Base-by-base conservation (phyloP, 1,140 invertebrate species). In the Aphis gossypii region DNA sequence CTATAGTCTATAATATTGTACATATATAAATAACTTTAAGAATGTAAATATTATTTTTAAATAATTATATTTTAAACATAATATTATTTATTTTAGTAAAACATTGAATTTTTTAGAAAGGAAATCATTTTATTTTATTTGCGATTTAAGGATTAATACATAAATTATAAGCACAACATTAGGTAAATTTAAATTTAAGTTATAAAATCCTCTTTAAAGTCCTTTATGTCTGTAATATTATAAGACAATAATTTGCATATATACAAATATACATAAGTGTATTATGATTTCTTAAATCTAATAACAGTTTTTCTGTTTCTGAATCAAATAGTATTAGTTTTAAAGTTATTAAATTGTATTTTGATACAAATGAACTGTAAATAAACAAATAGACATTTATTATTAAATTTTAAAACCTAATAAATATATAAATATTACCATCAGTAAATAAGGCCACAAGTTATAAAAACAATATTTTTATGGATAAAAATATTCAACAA, bases 11-110 rank as follows among this genome's bases (percentile, higher is more conserved):
- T 51, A 51, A 1, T 88, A 88, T 51, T 88, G n/a, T 88, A n/a
- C 35, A 88, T n/a, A 88, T 48, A 35, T 35, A 88, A 51, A 88
- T 88, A 54, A 88, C 21, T 44, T 88, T 48, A 48, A 51, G 44
- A 87, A 84, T 86, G 41, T 86, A 46, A 46, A 46, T 25, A 86
- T 86, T n/a, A n/a, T n/a, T 68, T 68, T 41, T 46, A 44, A 86
- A 86, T 30, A 46, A 86, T 46, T 46, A 86, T 84, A 84, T 84
- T 44, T 84, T 84, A 44, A 84, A 84, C 9, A 84, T 25, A 84
- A 83, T 83, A 83, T 38, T 46, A 86, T 44, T 46, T 30, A 41
- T n/a, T 46, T 30, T 86, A 38, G 30, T n/a, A 38, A 82, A 82
- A 86, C 30, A 86, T 68, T 14, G 38, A 86, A 44, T 44, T 44